These are phyloP conservation scores for Mythimna loreyi DNA, from an alignment of 2,888 invertebrate species.

Conservation along the genomic window DNA sequence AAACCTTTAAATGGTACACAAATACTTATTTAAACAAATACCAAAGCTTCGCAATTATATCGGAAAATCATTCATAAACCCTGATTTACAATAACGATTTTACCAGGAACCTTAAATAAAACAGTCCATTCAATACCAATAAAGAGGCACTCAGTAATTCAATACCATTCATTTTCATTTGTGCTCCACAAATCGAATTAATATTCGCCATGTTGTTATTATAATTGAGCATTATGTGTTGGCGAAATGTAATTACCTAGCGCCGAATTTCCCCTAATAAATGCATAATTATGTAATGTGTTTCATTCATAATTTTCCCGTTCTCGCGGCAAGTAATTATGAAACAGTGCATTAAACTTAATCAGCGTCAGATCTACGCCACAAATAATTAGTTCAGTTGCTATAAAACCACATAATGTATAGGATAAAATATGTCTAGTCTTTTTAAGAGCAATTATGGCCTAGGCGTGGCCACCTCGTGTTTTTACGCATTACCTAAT, in stretches of 20 bases:
- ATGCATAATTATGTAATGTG: slow-evolving; percentile 53
- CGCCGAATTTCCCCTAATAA: slow-evolving; percentile 49
- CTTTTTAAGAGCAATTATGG: too few species aligned
- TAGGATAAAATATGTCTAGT: neutral
- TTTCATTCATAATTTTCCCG: slow-evolving; percentile 40
- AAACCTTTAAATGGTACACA: too few species aligned
- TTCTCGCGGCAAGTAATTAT: slow-evolving; percentile 44
- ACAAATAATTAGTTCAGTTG: slow-evolving; percentile 26
- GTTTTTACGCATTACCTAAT: too few species aligned
- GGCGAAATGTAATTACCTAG: slow-evolving; percentile 47
- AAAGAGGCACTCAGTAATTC: slow-evolving; percentile 28
- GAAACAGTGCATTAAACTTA: slow-evolving; percentile 40
- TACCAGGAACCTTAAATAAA: slow-evolving; percentile 4
- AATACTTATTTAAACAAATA: neutral
- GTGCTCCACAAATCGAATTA: slow-evolving; percentile 44
- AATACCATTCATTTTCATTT: slow-evolving; percentile 39
- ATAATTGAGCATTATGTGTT: slow-evolving; percentile 49
- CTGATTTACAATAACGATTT: neutral
- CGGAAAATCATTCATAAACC: slow-evolving; percentile 1
- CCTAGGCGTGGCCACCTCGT: too few species aligned
- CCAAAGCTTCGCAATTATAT: neutral
- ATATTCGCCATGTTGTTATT: slow-evolving; percentile 49
- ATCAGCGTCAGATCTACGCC: slow-evolving; percentile 36
- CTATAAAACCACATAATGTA: slow-evolving; percentile 3
- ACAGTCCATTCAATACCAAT: slow-evolving; percentile 23